phyloP scores from a whole-genome alignment of 1,140 invertebrate genomes.

The Littorina saxatilis region DNA sequence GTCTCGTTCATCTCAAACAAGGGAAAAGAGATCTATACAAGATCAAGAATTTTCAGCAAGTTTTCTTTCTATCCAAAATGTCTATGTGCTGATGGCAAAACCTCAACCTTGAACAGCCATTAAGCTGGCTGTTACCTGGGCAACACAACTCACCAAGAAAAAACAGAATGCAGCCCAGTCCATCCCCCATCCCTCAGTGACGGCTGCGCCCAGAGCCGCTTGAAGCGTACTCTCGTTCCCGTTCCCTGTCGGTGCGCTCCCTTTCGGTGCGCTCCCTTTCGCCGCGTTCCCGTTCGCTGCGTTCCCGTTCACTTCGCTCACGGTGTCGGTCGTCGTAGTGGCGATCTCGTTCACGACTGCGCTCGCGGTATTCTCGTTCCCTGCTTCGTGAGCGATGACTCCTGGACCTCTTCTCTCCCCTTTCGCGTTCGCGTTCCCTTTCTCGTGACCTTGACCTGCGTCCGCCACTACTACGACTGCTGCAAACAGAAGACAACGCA shows the following conservation, averaged over 20 bases:
- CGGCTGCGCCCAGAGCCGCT: slow-evolving; percentile 37
- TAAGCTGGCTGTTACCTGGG: too few species aligned
- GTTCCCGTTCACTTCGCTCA: slow-evolving; percentile 72
- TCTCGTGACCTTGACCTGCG: slow-evolving; percentile 82
- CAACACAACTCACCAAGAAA: slow-evolving; percentile 5
- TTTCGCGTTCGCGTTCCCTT: slow-evolving; percentile 82
- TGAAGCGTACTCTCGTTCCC: slow-evolving; percentile 63
- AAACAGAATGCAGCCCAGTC: not conserved
- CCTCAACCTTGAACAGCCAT: too few species aligned
- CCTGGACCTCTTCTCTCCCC: slow-evolving; percentile 73
- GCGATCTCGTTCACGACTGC: slow-evolving; percentile 83
- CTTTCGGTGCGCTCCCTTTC: slow-evolving; percentile 43
- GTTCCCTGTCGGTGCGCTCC: slow-evolving; percentile 55
- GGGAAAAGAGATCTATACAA: too few species aligned
- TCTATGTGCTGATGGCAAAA: too few species aligned
- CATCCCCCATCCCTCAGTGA: too few species aligned
- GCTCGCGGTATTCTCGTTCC: slow-evolving; percentile 77
- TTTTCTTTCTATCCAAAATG: too few species aligned
- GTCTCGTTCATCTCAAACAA: too few species aligned
- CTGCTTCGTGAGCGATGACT: slow-evolving; percentile 77
- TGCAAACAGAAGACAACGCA: slow-evolving; percentile 8
- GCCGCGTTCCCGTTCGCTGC: slow-evolving; percentile 70
- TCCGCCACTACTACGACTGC: slow-evolving; percentile 66
- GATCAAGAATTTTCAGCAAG: too few species aligned
- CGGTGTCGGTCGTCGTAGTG: slow-evolving; percentile 73